These are phyloP conservation scores for Holothuria glaberrima DNA, from an alignment of 35 echinoderm and acorn worm species.

Conservation along the genomic window DNA sequence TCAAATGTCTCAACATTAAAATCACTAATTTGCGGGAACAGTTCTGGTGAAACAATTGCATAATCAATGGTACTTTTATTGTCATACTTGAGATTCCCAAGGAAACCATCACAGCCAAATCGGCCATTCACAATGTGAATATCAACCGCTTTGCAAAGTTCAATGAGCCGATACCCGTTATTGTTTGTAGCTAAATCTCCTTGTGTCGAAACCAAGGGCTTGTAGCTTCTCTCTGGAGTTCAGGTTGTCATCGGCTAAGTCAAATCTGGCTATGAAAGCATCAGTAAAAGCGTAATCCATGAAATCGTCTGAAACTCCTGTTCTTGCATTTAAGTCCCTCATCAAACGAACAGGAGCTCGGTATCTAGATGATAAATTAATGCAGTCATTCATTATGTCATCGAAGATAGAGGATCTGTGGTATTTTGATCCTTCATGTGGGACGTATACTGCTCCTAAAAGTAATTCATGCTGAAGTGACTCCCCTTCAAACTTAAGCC, in stretches of 20 bases:
- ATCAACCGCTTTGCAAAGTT: background rate
- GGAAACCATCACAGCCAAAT: background rate
- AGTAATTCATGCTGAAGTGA: no score
- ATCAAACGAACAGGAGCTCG: background rate
- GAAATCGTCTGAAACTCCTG: background rate
- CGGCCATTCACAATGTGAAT: slow-evolving; percentile 31
- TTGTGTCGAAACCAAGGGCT: background rate
- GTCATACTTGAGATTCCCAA: background rate
- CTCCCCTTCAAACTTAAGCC: no score
- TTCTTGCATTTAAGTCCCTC: background rate
- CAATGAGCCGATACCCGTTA: background rate
- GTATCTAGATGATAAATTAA: background rate
- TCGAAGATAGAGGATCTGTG: background rate
- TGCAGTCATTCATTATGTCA: background rate
- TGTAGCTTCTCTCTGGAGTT: slow-evolving; percentile 2
- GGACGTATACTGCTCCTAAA: background rate
- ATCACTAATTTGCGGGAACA: slow-evolving; percentile 29
- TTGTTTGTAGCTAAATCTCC: slow-evolving; percentile 13
- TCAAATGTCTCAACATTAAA: slow-evolving; percentile 1
- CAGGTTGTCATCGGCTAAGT: background rate
- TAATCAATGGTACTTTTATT: background rate
- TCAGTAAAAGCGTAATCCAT: background rate
- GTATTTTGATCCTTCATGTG: background rate
- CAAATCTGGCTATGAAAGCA: background rate
- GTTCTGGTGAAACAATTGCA: background rate